Evolutionary conservation across 2,797 vertebrate species (phyloP), one percentile per base, ranked within the genome.

Genomic region (Spea hammondii): DNA sequence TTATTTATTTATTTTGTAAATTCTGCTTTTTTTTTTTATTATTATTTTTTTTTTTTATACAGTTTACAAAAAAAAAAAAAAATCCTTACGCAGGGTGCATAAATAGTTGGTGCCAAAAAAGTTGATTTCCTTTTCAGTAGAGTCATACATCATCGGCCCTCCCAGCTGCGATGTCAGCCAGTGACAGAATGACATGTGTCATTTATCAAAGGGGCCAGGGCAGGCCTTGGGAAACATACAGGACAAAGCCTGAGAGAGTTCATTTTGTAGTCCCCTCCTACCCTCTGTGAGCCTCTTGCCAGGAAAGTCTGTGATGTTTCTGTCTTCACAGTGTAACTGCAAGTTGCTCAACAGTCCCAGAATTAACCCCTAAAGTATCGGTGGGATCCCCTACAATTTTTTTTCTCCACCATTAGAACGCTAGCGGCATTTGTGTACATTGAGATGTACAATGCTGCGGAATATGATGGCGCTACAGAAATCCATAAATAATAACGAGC

Each of bases 131-230:
- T 98, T 96, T 96, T 95, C 93, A 90, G 90, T 89, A 84, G 91
- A 91, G 93, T 93, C 95, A 97, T 99, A 95, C 93, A 99, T 99
- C 97, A 98, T 92, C 84, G 78, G 96, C 93, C 95, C 95, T 96
- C 97, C 95, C 96, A 95, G 95, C 94, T 96, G 96, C 95, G 92
- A 94, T 96, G 96, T 97, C 96, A 97, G 94, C 94, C 94, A 89
- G 94, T 97, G 98, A 99, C 98, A 99, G 96, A 98, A 99, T 99
- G 98, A 97, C 97, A 95, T 93, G 96, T 99, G 98, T 99, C 98
- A 99, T 99, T 99, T 99, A 99, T 99, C 98, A 99, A 97, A 96
- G 95, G 93, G 95, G 95, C 96, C 96, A 95, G 95, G 91, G 93
- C 88, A 91, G 95, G 96, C 96, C 96, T 95, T 95, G 96, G 95